Conservation (phyloP, 2,797 vertebrate species). For the Aeoliscus strigatus region DNA sequence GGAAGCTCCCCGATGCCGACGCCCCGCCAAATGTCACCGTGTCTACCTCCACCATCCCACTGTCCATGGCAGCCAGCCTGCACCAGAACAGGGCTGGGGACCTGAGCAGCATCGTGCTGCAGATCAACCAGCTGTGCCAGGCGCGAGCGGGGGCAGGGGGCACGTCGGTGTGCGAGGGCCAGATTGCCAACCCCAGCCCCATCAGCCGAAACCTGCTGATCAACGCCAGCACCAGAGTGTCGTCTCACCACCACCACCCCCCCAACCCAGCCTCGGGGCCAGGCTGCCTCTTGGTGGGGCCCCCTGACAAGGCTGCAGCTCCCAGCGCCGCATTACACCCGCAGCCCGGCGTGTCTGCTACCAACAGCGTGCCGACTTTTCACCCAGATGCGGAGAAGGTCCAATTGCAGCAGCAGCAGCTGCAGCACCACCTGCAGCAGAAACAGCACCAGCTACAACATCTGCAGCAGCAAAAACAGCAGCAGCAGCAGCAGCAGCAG, state of each 20-base stretch:
- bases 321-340: slow-evolving; percentile 58
- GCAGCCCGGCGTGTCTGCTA: slow-evolving; percentile 72
- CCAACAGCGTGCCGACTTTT: slow-evolving; percentile 79
- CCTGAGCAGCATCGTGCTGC: slow-evolving; percentile 94
- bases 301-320: slow-evolving; percentile 50
- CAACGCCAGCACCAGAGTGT: slow-evolving; percentile 93
- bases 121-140: slow-evolving; percentile 97
- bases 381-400: slow-evolving; percentile 84
- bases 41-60: slow-evolving; percentile 87
- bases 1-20: slow-evolving; percentile 73
- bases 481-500: slow-evolving; percentile 62
- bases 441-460: slow-evolving; percentile 44
- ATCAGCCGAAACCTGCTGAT: slow-evolving; percentile 98
- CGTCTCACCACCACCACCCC: slow-evolving; percentile 82
- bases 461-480: slow-evolving; percentile 65
- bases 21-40: slow-evolving; percentile 86
- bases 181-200: slow-evolving; percentile 87
- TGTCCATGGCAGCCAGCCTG: slow-evolving; percentile 83
- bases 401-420: slow-evolving; percentile 74
- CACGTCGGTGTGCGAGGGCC: slow-evolving; percentile 81
- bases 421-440: slow-evolving; percentile 52
- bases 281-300: slow-evolving; percentile 80
- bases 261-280: slow-evolving; percentile 69
- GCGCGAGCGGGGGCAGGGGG: slow-evolving; percentile 79
- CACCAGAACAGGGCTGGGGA: slow-evolving; percentile 82